Conservation (phyloP, 2,888 invertebrate species). For the Pseudeuparius sepicola region DNA sequence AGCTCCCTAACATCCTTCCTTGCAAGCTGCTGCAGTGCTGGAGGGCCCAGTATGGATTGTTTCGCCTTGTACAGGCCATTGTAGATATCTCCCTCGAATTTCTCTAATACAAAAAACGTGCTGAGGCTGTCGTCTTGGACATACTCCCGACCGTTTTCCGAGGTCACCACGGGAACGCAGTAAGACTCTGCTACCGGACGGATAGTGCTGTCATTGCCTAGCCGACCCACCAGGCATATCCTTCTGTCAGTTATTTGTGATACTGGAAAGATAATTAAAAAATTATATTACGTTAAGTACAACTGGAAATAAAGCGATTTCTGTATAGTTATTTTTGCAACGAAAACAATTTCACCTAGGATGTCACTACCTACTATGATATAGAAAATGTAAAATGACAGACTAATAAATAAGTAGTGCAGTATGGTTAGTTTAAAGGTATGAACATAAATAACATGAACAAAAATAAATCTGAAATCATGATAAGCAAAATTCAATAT, state of each 20-base stretch:
- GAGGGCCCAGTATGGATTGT: slow-evolving; percentile 70
- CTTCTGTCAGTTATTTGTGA: slow-evolving; percentile 29
- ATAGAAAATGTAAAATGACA: no score
- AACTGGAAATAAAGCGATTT: no score
- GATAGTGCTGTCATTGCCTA: slow-evolving; percentile 44
- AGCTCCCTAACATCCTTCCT: slow-evolving; percentile 60
- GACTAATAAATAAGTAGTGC: no score
- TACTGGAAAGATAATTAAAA: slow-evolving; percentile 15
- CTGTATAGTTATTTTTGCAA: no score
- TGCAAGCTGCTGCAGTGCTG: slow-evolving; percentile 67
- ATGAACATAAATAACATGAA: no score
- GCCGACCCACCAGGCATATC: slow-evolving; percentile 54
- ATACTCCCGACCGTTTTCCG: slow-evolving; percentile 51
- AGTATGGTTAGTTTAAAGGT: no score
- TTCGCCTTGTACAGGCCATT: slow-evolving; percentile 54
- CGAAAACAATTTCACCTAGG: no score
- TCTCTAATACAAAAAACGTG: slow-evolving; percentile 62
- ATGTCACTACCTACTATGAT: no score
- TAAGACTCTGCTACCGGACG: slow-evolving; percentile 51
- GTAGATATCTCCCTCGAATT: slow-evolving; percentile 64
- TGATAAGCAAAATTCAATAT: no score
- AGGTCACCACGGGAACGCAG: slow-evolving; percentile 51
- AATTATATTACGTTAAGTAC: no score
- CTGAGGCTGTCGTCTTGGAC: slow-evolving; percentile 48
- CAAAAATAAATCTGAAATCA: no score